Evolutionary conservation across 2,797 vertebrate species (phyloP).

Genomic region (Diplodus puntazzo): DNA sequence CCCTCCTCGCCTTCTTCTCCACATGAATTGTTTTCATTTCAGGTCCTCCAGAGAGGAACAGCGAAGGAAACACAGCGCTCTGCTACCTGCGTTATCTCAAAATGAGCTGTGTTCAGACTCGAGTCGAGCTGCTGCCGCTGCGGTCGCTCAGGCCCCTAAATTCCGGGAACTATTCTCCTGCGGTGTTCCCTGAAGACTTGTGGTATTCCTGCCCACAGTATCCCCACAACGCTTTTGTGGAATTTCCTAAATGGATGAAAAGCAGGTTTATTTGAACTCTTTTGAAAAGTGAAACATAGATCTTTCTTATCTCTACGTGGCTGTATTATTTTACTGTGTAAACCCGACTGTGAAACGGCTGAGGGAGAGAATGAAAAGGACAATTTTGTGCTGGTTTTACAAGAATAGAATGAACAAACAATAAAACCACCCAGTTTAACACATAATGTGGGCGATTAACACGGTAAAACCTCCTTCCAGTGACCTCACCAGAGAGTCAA

Average conservation of each 20-base stretch:
- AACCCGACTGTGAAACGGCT: conserved; percentile 48
- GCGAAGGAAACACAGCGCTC: conserved; percentile 74
- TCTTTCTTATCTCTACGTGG: conserved; percentile 57
- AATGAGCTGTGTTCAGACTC: conserved; percentile 55
- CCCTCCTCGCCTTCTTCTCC: conserved; percentile 56
- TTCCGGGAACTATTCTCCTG: conserved; percentile 80
- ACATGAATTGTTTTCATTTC: conserved; percentile 77
- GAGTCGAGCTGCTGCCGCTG: conserved; percentile 64
- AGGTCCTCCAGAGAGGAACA: conserved; percentile 63
- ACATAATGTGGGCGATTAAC: conserved; percentile 43
- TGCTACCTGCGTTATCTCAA: conserved; percentile 86
- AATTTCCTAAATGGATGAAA: conserved; percentile 84
- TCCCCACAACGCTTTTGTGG: conserved; percentile 70
- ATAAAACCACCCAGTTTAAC: conserved; percentile 52
- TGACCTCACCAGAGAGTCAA: conserved; percentile 37
- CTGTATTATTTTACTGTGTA: conserved; percentile 55
- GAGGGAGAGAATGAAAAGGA: conserved; percentile 33
- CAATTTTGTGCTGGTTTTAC: conserved; percentile 40
- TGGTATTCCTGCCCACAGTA: conserved; percentile 81
- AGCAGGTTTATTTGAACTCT: conserved; percentile 79
- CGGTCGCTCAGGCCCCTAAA: conserved; percentile 73
- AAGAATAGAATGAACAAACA: conserved; percentile 48
- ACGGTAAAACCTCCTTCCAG: conserved; percentile 27
- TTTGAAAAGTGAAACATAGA: conserved; percentile 68
- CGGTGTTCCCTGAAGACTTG: conserved; percentile 75